Evolutionary conservation across 1,140 invertebrate genomes (phyloP), one percentile per base, ranked within the genome.

Genomic region (Cyphomyrmex costatus): DNA sequence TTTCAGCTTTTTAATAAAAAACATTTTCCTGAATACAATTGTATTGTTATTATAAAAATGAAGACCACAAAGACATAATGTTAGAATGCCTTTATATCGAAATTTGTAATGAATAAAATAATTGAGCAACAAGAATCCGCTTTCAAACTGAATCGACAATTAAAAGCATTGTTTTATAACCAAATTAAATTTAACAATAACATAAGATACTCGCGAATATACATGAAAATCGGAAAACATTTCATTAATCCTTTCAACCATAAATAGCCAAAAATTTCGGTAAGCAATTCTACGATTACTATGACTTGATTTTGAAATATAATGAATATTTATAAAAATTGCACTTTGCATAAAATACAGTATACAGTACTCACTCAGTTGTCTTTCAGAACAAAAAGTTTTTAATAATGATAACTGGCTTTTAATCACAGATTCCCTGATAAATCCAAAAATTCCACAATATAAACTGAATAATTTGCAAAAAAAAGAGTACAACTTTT

Each of bases 171-270:
- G n/a, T 56, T 58, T 58, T 19, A 36, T 60, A 27, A 76, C 8
- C 10, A 30, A 74, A 56, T 14, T 74, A 14, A 74, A 58, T 74
- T 76, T 42, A 42, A 60, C 33, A 36, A 60, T 42, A 36, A 42
- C 4, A 33, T 24, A 63, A 71, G 24, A 16, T 49, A 27, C 2
- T 49, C 24, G 16, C 68, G 5, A 19, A 49, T 49, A 27, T 10
- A 36, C 6, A 49, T 49, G 14, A 49, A n/a, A 14, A 21, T 73
- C 10, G 10, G 27, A 53, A 74, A 33, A 5, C 7, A 4, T 56
- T 60, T 42, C n/a, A 76, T 76, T 76, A 76, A 60, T 33, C n/a
- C 30, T 49, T 76, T 36, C 6, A 60, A 36, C 14, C 7, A 21
- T 36, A 76, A 76, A 76, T 76, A 49, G n/a, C n/a, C 56, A 1